Evolutionary conservation across 2,888 invertebrate species (phyloP), one percentile per base, ranked within the genome.

Genomic region (Philereme transversata): DNA sequence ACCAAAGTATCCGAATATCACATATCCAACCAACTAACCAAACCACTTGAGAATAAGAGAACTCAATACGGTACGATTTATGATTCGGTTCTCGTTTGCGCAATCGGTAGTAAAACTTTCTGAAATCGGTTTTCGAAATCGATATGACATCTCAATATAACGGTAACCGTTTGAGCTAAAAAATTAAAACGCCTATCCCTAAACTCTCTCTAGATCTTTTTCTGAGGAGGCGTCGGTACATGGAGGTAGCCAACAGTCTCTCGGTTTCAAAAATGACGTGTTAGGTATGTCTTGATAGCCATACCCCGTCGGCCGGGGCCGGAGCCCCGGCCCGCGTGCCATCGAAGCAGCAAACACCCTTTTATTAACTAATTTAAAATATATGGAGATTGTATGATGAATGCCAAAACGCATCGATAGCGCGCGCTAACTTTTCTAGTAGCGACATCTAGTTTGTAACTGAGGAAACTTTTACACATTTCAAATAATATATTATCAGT

Each of bases 271-370:
- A 96, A 96, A 96, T 96, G 94, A 93, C 74, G 95, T 96, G 95
- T 94, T 96, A 95, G 91, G 95, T 96, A 96, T 96, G 96, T 96
- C 95, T 96, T 96, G 96, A 96, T 96, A 84, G 88, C 95, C 96
- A 96, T 96, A 96, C 96, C 95, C 96, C 95, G 93, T 94, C 86
- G 86, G 50, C 87, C 86, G 77, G 77, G 65, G 75, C 84, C 84
- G 86, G 87, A 87, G 78, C 87, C 88, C 88, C 84, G 85, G 88
- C 88, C 79, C 86, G 88, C 89, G 95, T 95, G 94, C 93, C 94
- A 95, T 95, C 79, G 57, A 94, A 95, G 95, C 93, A 93, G 93
- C 94, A 95, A 95, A 93, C 94, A 95, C 94, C 95, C 95, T 94
- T 95, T 95, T 94, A 70, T 47, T 70, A 9, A 40, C 4, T 9